Evolutionary conservation across 1,140 invertebrate species (phyloP).

Genomic region (Archivesica marissinica): DNA sequence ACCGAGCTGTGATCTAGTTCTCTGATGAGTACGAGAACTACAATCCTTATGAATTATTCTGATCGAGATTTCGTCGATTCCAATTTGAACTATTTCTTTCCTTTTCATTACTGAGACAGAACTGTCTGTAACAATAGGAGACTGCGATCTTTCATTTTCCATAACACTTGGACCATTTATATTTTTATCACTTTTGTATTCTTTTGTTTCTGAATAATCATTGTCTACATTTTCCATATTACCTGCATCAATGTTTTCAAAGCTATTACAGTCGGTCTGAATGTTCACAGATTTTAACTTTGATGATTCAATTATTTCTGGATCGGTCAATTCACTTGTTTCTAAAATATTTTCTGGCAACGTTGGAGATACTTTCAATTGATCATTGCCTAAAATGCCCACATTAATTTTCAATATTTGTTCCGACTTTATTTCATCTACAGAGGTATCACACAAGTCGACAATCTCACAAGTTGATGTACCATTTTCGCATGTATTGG

Average conservation of each 20-base stretch:
- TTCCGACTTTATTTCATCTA: background rate
- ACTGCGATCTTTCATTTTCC: background rate
- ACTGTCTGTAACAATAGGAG: background rate
- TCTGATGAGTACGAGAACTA: constrained; percentile 44
- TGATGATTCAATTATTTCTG: background rate
- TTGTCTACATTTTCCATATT: background rate
- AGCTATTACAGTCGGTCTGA: background rate
- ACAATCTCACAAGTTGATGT: background rate
- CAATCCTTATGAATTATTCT: constrained; percentile 67
- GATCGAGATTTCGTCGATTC: constrained; percentile 50
- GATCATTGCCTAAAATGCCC: background rate
- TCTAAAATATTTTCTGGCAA: constrained; percentile 20
- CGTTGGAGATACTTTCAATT: constrained; percentile 32
- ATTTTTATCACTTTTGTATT: background rate
- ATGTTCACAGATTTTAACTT: background rate
- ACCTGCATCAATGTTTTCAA: background rate
- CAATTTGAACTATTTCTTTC: constrained; percentile 27
- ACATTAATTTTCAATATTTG: background rate
- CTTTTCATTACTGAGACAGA: constrained; percentile 13
- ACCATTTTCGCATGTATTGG: background rate
- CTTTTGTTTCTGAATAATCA: background rate
- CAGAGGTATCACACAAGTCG: background rate
- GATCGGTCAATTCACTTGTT: background rate
- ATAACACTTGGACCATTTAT: no score
- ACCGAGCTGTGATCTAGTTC: constrained; percentile 70